Evolutionary conservation across 2,113 vertebrate species (phyloP), one percentile per base, ranked within the genome.

Genomic region (Scartelaos histophorus): DNA sequence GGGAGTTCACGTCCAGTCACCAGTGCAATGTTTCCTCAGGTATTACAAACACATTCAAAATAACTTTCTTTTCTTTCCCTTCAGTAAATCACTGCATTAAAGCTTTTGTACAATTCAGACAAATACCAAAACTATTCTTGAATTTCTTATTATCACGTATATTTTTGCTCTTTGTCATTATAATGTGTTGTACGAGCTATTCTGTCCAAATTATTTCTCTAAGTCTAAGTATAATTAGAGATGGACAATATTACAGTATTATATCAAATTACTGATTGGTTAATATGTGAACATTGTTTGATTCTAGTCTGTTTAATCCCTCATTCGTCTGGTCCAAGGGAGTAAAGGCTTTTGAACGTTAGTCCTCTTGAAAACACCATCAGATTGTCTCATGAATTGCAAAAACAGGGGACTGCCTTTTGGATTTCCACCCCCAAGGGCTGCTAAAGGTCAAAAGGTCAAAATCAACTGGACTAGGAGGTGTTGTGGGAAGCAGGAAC

Each of bases 1-100:
- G 67, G 22, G 69, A 45, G 45, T 58, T 79, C 16, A 60, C 45
- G 61, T n/a, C 6, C 17, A 70, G 58, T 75, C 68, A 75, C 25
- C 25, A 76, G 22, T n/a, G 61, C 70, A 29, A 24, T 53, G 67
- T 67, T 79, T 68, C 61, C 71, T 49, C 54, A 70, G 54, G 61
- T 72, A 68, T 79, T 67, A 76, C 57, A 71, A 73, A 75, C 61
- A 17, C 3, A 53, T 7, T 9, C 17, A 56, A 17, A 29, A 56
- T 54, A n/a, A 54, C 19, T 54, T 54, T 13, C 13, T 19, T 53
- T 53, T 53, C 6, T 53, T 15, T 5, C 49, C 17, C 17, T 19
- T 19, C 17, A 51, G 5, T 5, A 51, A 17, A 19, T 5, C 17
- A 51, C 19, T 53, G 51, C 7, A 10, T 51, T 15, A n/a, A 9